Evolutionary conservation across 2,113 vertebrate species (phyloP).

Genomic region (Cheirogaleus medius): DNA sequence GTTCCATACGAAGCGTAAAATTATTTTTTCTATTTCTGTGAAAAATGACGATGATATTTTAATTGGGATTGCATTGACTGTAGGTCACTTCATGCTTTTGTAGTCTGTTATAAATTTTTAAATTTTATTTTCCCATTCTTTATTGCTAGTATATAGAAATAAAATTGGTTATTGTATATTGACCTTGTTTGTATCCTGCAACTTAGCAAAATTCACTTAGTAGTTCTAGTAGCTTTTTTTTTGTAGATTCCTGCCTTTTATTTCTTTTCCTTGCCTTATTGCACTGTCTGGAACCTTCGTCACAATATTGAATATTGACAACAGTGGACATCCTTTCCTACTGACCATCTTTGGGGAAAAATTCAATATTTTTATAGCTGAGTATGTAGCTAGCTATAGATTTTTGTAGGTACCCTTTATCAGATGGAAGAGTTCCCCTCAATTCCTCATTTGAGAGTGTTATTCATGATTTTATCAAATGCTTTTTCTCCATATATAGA

Average conservation of each 20-base stretch:
- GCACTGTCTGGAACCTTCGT: not conserved
- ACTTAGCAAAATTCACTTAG: not conserved
- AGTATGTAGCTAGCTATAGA: not conserved
- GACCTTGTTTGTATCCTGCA: not conserved
- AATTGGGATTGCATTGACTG: no score
- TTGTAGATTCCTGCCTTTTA: not conserved
- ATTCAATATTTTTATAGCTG: not conserved
- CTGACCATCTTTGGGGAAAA: not conserved
- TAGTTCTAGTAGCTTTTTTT: not conserved
- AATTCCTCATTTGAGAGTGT: not conserved
- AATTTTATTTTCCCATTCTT: not conserved
- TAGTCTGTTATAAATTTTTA: not conserved
- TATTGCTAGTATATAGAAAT: not conserved
- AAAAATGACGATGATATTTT: no score
- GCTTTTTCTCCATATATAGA: not conserved
- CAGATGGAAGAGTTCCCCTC: not conserved
- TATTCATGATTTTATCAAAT: conserved; percentile 3
- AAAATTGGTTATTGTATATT: conserved; percentile 4
- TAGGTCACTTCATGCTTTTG: not conserved
- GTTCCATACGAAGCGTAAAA: no score
- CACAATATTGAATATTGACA: not conserved
- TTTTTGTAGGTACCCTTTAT: not conserved
- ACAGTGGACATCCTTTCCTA: not conserved
- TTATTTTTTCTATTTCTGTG: no score
- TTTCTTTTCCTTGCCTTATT: not conserved